Conservation (phyloP, 2,888 invertebrate genomes). For the Lacanobia wlatinum region DNA sequence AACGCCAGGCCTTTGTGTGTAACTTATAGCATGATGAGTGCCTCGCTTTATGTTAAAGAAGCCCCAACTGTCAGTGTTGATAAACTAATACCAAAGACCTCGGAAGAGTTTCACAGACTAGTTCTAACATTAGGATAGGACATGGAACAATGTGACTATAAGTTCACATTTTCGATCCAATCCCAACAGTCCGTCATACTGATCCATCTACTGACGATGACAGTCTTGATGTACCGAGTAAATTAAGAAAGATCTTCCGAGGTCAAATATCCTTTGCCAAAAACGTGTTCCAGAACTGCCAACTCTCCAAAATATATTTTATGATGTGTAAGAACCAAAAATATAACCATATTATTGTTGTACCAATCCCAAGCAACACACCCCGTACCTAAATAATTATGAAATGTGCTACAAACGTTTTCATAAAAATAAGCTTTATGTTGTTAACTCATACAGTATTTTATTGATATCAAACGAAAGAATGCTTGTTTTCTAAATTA, state of each 20-base stretch:
- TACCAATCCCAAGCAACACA: slow-evolving; percentile 35
- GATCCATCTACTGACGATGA: slow-evolving; percentile 8
- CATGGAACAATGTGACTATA: neutral
- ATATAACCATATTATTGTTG: slow-evolving; percentile 20
- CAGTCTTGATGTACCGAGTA: slow-evolving; percentile 4
- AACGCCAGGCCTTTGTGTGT: slow-evolving; percentile 88
- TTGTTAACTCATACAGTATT: slow-evolving; percentile 77
- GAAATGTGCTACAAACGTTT: slow-evolving; percentile 52
- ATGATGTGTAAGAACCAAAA: slow-evolving; percentile 20
- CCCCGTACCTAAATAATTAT: slow-evolving; percentile 39
- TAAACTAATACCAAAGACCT: slow-evolving; percentile 56
- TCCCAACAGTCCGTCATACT: slow-evolving; percentile 1
- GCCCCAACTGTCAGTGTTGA: slow-evolving; percentile 58
- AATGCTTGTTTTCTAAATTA: slow-evolving; percentile 76
- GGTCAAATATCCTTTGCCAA: slow-evolving; percentile 31
- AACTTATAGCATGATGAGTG: slow-evolving; percentile 88
- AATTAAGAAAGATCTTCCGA: slow-evolving; percentile 40
- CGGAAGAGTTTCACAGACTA: slow-evolving; percentile 45
- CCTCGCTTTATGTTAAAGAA: slow-evolving; percentile 72
- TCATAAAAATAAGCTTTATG: slow-evolving; percentile 74
- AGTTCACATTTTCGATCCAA: slow-evolving; percentile 4
- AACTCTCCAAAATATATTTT: slow-evolving; percentile 29
- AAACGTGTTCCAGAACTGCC: slow-evolving; percentile 27
- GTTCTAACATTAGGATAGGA: neutral
- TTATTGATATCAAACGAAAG: slow-evolving; percentile 67